Base-by-base conservation (phyloP, 2,888 invertebrate species). In the Hydrotaea cyrtoneurina region DNA sequence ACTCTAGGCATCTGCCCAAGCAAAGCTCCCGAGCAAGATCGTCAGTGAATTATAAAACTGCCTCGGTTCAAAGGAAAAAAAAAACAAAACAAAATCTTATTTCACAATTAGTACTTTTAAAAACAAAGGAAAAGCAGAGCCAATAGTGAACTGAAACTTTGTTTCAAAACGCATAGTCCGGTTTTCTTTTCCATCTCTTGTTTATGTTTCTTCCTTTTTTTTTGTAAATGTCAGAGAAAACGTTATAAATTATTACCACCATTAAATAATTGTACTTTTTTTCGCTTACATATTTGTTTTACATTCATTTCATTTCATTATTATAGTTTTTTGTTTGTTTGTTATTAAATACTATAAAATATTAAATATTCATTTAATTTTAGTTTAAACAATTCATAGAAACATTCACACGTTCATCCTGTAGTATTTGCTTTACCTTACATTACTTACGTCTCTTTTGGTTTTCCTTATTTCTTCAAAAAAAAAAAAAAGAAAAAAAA, bases 331-430 rank as follows among this genome's bases (percentile, higher is more conserved):
- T 53, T 10, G 26, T 71, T 59, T 72, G 4, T 19, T 31, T 66
- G n/a, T 82, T 82, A 75, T 76, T 75, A 55, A 66, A 79, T 76
- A 76, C 59, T 66, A 76, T 69, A 55, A 66, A 74, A 74, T 50
- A 57, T 72, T 17, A 31, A 72, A 55, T 62, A 62, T 72, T 64
- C n/a, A 3, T n/a, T 50, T 50, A 2, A 2, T 50, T 57, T 31
- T n/a, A n/a, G 31, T 71, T 81, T 72, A 66, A 75, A 78, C 71
- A 78, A 55, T 53, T 8, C 26, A 31, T 69, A 73, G 1, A 74
- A 82, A 83, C 77, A 83, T 83, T 73, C 50, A 77, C 73, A 66
- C 73, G 73, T 73, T 69, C 76, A 80, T 83, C 73, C 73, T 69
- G 59, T 76, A 81, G 71, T 3, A 8, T 39, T 84, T 78, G 75